A percentile compares a stretch with the other conserved stretches of the same genome.
phyloP scores from a whole-genome alignment of 2,888 invertebrate genomes.

The Meandrusa payeni region DNA sequence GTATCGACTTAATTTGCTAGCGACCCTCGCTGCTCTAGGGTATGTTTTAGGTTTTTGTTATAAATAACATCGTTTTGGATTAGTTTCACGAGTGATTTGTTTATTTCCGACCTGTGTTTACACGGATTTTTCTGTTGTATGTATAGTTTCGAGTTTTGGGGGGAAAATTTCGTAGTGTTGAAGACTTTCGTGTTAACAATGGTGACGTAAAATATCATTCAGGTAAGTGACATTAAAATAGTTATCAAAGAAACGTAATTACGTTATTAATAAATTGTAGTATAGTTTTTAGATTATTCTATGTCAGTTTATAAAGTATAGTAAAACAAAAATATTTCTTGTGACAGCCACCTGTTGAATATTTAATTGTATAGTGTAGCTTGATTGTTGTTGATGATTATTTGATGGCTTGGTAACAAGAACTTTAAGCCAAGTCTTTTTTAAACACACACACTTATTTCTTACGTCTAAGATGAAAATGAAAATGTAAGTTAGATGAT shows the following conservation, averaged over 20 bases:
- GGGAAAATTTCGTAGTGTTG: slow-evolving; percentile 41
- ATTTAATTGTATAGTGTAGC: too few relatives aligned
- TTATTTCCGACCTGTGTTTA: slow-evolving; percentile 29
- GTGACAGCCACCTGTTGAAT: slow-evolving; percentile 48
- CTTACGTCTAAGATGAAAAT: too few relatives aligned
- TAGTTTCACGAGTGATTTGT: slow-evolving; percentile 28
- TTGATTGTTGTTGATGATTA: too few relatives aligned
- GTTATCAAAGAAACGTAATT: too few relatives aligned
- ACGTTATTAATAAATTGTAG: too few relatives aligned
- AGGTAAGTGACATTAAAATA: slow-evolving; percentile 32
- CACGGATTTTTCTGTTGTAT: slow-evolving; percentile 42
- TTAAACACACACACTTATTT: too few relatives aligned
- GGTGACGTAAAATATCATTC: not conserved
- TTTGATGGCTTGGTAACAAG: too few relatives aligned
- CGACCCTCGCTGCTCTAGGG: slow-evolving; percentile 55
- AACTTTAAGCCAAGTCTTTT: too few relatives aligned
- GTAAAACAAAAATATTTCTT: slow-evolving; percentile 35
- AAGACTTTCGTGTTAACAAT: slow-evolving; percentile 19
- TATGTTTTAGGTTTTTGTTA: slow-evolving; percentile 38
- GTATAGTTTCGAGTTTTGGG: slow-evolving; percentile 45
- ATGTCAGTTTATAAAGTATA: too few relatives aligned
- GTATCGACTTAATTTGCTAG: slow-evolving; percentile 80
- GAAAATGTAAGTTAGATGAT: too few relatives aligned
- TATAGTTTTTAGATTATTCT: too few relatives aligned
- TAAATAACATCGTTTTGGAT: slow-evolving; percentile 27